These are phyloP conservation scores for Meloidogyne hapla DNA, from an alignment of 1,140 invertebrate genomes.

Conservation along the genomic window DNA sequence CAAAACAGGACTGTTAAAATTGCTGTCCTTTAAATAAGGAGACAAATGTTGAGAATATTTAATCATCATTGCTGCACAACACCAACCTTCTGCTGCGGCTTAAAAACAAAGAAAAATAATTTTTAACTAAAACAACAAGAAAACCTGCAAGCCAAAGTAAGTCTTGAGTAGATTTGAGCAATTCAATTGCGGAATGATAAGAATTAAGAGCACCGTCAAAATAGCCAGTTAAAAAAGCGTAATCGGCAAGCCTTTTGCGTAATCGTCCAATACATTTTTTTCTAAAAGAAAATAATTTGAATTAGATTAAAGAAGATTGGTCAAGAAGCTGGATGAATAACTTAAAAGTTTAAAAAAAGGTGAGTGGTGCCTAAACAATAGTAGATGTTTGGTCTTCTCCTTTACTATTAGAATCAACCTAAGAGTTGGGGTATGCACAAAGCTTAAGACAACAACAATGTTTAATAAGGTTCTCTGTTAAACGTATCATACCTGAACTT, in stretches of 20 bases:
- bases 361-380: too few species aligned
- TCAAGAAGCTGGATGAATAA: too few species aligned
- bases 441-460: too few species aligned
- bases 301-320: too few species aligned
- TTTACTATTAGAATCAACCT: too few species aligned
- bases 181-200: conserved; percentile 56
- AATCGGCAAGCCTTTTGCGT: conserved; percentile 60
- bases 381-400: too few species aligned
- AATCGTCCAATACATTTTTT: conserved; percentile 58
- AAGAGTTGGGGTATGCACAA: too few species aligned
- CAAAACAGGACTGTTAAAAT: not conserved
- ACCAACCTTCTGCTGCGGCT: conserved; percentile 62
- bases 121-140: not conserved
- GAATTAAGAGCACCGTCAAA: conserved; percentile 52
- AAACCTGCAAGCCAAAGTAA: conserved; percentile 61
- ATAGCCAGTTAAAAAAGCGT: conserved; percentile 55
- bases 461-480: too few species aligned
- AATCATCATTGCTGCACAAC: conserved; percentile 51
- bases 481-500: too few species aligned
- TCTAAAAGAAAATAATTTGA: conserved; percentile 33
- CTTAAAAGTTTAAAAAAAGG: too few species aligned
- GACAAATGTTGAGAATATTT: conserved; percentile 28
- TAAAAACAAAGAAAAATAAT: conserved; percentile 25
- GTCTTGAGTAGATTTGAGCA: conserved; percentile 52
- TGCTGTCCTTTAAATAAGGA: not conserved